Percentiles rank a stretch among this genome's conserved stretches.
Evolutionary conservation across 1,140 invertebrate species (phyloP).

Genomic region (Ceratina australensis): DNA sequence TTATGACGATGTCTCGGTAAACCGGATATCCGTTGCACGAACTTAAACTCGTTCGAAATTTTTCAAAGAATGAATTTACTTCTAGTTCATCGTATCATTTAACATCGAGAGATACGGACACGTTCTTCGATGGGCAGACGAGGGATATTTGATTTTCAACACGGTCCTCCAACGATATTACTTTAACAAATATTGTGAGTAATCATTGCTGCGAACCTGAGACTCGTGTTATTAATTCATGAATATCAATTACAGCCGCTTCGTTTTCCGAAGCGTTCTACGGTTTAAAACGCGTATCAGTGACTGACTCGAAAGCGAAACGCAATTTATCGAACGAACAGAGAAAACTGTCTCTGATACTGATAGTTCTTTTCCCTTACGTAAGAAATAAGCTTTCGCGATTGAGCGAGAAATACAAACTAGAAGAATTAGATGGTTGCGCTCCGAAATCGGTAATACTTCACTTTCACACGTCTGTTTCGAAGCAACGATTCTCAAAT

Average conservation of each 20-base stretch:
- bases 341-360: constrained; percentile 75
- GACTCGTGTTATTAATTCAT: neutral
- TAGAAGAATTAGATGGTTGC: constrained; percentile 57
- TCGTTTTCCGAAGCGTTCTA: constrained; percentile 90
- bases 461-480: neutral
- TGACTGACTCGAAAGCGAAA: constrained; percentile 58
- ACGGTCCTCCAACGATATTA: constrained; percentile 84
- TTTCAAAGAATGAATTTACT: constrained; percentile 16
- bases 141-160: constrained; percentile 83
- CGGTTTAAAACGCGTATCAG: constrained; percentile 82
- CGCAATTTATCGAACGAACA: constrained; percentile 65
- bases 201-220: constrained; percentile 29
- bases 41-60: constrained; percentile 12
- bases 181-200: constrained; percentile 84
- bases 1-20: neutral
- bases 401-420: constrained; percentile 71
- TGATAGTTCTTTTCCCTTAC: constrained; percentile 80
- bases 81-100: constrained; percentile 82
- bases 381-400: constrained; percentile 72
- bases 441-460: constrained; percentile 52
- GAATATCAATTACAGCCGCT: constrained; percentile 79
- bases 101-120: constrained; percentile 82
- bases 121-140: constrained; percentile 83
- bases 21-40: neutral
- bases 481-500: neutral